phyloP scores from a whole-genome alignment of 2,888 invertebrate genomes.

The Onchidella celtica region DNA sequence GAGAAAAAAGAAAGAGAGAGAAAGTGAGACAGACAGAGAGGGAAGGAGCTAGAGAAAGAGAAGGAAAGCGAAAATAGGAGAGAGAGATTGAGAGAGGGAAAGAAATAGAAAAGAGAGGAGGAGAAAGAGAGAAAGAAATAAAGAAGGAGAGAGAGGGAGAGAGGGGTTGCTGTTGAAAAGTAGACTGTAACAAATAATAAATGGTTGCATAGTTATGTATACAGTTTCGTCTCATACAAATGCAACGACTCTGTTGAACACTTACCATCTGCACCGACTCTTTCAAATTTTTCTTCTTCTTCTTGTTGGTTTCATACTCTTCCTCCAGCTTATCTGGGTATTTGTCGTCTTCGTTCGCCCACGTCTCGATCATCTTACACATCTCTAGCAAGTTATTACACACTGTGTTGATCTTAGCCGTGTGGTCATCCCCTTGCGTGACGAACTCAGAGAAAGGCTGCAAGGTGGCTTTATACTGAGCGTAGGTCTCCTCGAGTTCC shows the following conservation, averaged over 20 bases:
- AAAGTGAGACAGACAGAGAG: neutral
- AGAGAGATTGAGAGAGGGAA: neutral
- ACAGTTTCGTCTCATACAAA: too few relatives aligned
- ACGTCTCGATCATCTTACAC: conserved; percentile 63
- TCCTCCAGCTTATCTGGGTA: conserved; percentile 68
- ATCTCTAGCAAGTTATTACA: conserved; percentile 65
- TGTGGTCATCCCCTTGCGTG: conserved; percentile 3
- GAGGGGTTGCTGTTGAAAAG: neutral
- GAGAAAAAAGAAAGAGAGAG: neutral
- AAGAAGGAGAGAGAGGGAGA: conserved; percentile 3
- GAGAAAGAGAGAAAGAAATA: neutral
- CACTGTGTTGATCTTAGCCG: conserved; percentile 59
- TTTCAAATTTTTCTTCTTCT: conserved; percentile 63
- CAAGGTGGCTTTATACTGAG: neutral
- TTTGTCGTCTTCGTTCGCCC: conserved; percentile 64
- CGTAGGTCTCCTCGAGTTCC: neutral
- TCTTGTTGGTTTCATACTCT: conserved; percentile 64
- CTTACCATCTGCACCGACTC: conserved; percentile 52
- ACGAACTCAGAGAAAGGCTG: conserved; percentile 28
- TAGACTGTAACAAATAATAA: too few relatives aligned
- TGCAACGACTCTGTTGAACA: too few relatives aligned
- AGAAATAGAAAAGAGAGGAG: neutral
- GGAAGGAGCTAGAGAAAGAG: too few relatives aligned
- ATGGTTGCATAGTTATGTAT: too few relatives aligned
- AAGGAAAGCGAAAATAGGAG: neutral